phyloP scores from a whole-genome alignment of 2,888 invertebrate genomes.

The Tetragnatha montana region DNA sequence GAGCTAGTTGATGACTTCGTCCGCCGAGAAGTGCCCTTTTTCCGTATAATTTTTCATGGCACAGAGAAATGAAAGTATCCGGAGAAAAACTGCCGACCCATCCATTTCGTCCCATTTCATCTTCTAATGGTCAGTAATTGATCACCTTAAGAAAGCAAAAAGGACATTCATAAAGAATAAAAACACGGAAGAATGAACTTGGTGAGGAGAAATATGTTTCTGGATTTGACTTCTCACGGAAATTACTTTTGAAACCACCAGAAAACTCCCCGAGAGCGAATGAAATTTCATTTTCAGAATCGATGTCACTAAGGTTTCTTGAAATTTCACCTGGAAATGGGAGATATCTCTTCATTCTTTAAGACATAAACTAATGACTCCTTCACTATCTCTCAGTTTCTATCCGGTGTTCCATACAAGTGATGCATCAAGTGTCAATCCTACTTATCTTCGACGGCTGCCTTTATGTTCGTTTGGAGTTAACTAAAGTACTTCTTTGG shows the following conservation, averaged over 20 bases:
- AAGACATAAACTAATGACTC: too few relatives aligned
- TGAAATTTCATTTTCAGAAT: too few relatives aligned
- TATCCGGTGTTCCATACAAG: too few relatives aligned
- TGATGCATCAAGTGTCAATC: too few relatives aligned
- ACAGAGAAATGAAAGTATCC: conserved; percentile 5
- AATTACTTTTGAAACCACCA: background rate
- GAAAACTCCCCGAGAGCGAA: background rate
- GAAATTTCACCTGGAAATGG: too few relatives aligned
- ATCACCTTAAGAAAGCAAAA: conserved; percentile 2
- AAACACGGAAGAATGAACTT: conserved; percentile 19
- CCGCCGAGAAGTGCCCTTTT: conserved; percentile 8
- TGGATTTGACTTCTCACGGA: background rate
- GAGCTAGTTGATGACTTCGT: background rate
- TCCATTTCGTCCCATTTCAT: conserved; percentile 29
- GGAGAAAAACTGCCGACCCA: background rate
- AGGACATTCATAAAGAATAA: conserved; percentile 10
- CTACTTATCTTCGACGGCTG: too few relatives aligned
- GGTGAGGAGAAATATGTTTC: background rate
- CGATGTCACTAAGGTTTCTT: too few relatives aligned
- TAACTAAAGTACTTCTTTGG: too few relatives aligned
- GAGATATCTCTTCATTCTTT: too few relatives aligned
- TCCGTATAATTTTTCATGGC: conserved; percentile 14
- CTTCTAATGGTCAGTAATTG: conserved; percentile 31
- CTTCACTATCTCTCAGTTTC: too few relatives aligned
- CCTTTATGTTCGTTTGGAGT: too few relatives aligned